Evolutionary conservation across 2,113 vertebrate genomes (phyloP), one percentile per base, ranked within the genome.

Genomic region (Microtus ochrogaster): DNA sequence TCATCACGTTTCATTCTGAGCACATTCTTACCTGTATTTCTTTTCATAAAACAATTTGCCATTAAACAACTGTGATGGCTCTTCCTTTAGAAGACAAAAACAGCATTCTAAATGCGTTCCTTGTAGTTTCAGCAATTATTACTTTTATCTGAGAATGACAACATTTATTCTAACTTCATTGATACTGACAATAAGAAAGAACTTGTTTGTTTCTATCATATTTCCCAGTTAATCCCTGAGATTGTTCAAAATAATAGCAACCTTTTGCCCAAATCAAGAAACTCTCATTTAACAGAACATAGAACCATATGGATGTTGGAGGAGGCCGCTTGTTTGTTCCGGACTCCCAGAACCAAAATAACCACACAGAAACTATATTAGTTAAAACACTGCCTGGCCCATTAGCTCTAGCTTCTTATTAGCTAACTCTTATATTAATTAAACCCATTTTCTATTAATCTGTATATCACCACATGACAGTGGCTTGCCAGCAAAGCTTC

Each of bases 41-140:
- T 95, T 96, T 83, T 74, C 86, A 78, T 61, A 94, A 96, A 88
- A 22, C 47, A 95, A 61, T 6, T 30, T 47, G 49, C 44, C 91
- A 36, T 30, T 77, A 74, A 93, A 4, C 28, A 95, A 24, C 94
- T 63, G 81, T 61, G 33, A 66, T 26, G 33, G 33, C 22, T 92
- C 76, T 76, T 49, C 66, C 47, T n/a, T 89, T 61, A 90, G 6
- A 95, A 72, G 16, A 90, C 12, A 97, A 92, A 95, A 94, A 24
- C n/a, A 63, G 76, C 61, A 76, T n/a, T 91, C 28, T 55, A 94
- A 87, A 90, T 73, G 14, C n/a, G 74, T 58, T 95, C 24, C 33
- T 90, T 16, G 33, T 94, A 49, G 44, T 17, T 49, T 87, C n/a
- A 81, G 17, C 70, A 83, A 96, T 90, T 70, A 90, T 47, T 88